These are phyloP conservation scores for Hippocampus zosterae DNA, from an alignment of 2,113 vertebrate genomes.

Conservation along the genomic window DNA sequence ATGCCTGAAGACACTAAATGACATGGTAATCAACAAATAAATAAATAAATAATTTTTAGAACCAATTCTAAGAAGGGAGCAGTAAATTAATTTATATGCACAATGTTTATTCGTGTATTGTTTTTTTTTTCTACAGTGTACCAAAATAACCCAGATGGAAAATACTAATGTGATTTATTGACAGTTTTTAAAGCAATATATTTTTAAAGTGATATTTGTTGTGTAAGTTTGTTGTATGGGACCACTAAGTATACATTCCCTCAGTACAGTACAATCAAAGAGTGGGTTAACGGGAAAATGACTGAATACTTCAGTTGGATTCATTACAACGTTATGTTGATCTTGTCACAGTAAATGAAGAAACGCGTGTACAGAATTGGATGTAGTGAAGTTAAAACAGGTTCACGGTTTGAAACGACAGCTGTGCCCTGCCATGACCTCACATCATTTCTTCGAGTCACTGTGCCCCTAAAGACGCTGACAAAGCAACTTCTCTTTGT, in stretches of 20 bases:
- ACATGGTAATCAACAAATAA: neutral
- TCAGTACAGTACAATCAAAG: constrained; percentile 51
- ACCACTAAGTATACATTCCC: constrained; percentile 42
- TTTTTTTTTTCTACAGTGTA: constrained; percentile 45
- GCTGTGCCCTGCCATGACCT: constrained; percentile 31
- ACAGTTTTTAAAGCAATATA: constrained; percentile 42
- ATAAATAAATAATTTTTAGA: constrained; percentile 5
- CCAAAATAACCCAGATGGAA: constrained; percentile 39
- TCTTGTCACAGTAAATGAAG: constrained; percentile 18
- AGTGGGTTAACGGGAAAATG: neutral
- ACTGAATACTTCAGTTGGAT: constrained; percentile 26
- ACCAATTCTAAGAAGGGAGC: constrained; percentile 22
- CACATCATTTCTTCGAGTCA: constrained; percentile 16
- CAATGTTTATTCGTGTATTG: constrained; percentile 34
- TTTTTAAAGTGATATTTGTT: constrained; percentile 25
- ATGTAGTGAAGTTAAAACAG: constrained; percentile 7
- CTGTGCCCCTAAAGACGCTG: constrained; percentile 23
- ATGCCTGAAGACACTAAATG: constrained; percentile 35
- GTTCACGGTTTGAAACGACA: neutral
- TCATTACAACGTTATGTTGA: constrained; percentile 25
- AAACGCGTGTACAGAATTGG: constrained; percentile 40
- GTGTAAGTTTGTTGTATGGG: constrained; percentile 22
- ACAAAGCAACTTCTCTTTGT: constrained; percentile 20
- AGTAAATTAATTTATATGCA: constrained; percentile 28
- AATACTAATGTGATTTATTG: constrained; percentile 30